Evolutionary conservation across 2,797 vertebrate genomes (phyloP).

Genomic region (Xenops minutus): DNA sequence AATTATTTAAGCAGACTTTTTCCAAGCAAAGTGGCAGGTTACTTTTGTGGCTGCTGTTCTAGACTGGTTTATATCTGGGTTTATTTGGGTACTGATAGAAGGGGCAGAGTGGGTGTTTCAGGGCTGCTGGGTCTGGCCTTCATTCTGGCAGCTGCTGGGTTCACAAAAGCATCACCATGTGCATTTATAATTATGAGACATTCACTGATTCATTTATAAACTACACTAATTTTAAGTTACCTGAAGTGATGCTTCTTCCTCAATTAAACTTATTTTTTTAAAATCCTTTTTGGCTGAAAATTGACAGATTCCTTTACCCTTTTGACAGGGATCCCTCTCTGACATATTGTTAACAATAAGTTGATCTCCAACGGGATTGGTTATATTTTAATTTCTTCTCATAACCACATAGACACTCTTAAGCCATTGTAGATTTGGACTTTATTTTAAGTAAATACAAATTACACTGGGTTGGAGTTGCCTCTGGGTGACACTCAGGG

Average conservation of each 20-base stretch:
- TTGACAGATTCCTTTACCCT: not conserved
- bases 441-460: constrained; percentile 5
- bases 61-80: not conserved
- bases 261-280: not conserved
- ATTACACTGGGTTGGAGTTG: not conserved
- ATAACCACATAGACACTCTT: not conserved
- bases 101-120: not conserved
- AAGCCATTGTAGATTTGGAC: not conserved
- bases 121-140: not conserved
- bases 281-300: not conserved
- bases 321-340: not conserved
- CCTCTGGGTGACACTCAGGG: not conserved
- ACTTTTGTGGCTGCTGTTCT: not conserved
- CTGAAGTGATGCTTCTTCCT: not conserved
- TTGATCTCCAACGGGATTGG: not conserved
- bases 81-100: not conserved
- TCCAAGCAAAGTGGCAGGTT: not conserved
- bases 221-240: not conserved
- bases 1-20: not conserved
- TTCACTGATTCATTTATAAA: not conserved
- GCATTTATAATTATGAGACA: not conserved
- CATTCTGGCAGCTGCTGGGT: not conserved
- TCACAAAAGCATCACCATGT: not conserved
- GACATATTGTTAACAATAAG: not conserved
- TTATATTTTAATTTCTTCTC: not conserved